A percentile compares a stretch with the other conserved stretches of the same genome.
These are phyloP conservation scores for Tympanuchus pallidicinctus DNA, from an alignment of 2,113 vertebrate genomes.

Conservation along the genomic window DNA sequence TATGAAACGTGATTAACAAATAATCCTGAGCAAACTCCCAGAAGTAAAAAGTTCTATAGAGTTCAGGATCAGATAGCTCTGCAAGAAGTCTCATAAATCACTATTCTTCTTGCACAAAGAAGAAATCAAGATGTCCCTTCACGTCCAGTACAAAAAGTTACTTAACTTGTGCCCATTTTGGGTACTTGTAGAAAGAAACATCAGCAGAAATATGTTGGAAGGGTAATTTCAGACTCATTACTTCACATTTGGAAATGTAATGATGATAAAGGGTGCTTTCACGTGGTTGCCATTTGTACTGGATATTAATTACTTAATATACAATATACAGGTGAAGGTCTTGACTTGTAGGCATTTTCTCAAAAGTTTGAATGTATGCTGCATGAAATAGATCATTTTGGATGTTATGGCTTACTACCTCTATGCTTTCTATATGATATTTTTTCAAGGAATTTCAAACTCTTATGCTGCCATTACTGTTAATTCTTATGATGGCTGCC, in stretches of 20 bases:
- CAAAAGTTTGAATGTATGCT: neutral
- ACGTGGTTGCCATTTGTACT: neutral
- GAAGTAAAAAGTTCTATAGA: neutral
- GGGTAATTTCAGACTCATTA: neutral
- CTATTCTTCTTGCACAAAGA: neutral
- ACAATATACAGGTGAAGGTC: neutral
- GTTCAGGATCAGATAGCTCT: neutral
- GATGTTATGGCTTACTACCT: neutral
- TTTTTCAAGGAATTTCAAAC: conserved; percentile 21
- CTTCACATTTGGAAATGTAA: neutral
- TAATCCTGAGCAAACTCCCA: neutral
- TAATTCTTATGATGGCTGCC: conserved; percentile 51
- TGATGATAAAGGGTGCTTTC: neutral
- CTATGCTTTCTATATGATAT: neutral
- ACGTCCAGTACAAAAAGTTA: neutral
- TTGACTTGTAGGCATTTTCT: neutral
- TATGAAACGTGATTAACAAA: neutral
- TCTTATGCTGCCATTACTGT: conserved; percentile 7
- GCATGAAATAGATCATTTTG: neutral
- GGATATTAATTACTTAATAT: neutral
- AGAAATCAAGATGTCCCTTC: neutral
- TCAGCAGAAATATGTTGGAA: neutral
- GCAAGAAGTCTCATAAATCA: neutral
- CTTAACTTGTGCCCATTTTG: neutral
- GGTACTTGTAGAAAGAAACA: neutral